Conservation (phyloP, 2,888 invertebrate species). For the Ichneumon xanthorius region DNA sequence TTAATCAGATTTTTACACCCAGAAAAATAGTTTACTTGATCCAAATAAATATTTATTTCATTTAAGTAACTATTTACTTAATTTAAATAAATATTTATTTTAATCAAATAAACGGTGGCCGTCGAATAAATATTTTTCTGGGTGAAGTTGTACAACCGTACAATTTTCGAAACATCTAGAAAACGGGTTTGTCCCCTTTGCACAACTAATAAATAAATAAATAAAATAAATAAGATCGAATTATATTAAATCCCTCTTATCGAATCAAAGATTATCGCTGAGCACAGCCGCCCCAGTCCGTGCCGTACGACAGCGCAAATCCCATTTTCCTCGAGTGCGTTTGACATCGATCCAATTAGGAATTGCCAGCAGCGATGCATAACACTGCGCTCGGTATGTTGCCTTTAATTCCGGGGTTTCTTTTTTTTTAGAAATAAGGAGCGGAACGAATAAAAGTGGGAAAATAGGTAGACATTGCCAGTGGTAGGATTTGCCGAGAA, state of each 20-base stretch:
- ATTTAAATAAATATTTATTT: too few relatives aligned
- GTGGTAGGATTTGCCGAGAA: conserved; percentile 2
- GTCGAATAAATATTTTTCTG: too few relatives aligned
- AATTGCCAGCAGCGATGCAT: conserved; percentile 28
- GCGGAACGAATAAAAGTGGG: neutral
- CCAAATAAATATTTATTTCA: too few relatives aligned
- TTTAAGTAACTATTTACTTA: too few relatives aligned
- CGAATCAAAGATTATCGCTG: conserved; percentile 71
- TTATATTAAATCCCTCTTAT: conserved; percentile 68
- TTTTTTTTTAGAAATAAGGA: neutral
- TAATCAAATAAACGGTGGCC: too few relatives aligned
- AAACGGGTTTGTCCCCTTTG: too few relatives aligned
- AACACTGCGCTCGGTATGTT: neutral
- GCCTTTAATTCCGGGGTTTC: conserved; percentile 2
- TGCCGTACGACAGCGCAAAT: conserved; percentile 69
- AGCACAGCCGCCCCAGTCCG: conserved; percentile 40
- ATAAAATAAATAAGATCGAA: conserved; percentile 44
- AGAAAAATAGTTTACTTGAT: too few relatives aligned
- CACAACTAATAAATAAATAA: conserved; percentile 31
- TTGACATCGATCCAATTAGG: conserved; percentile 76
- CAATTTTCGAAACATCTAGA: too few relatives aligned
- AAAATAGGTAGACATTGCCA: neutral
- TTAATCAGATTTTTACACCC: too few relatives aligned
- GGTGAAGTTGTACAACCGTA: too few relatives aligned
- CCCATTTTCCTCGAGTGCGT: conserved; percentile 78